phyloP scores from a whole-genome alignment of 2,797 vertebrate genomes.

The Iguana delicatissima region DNA sequence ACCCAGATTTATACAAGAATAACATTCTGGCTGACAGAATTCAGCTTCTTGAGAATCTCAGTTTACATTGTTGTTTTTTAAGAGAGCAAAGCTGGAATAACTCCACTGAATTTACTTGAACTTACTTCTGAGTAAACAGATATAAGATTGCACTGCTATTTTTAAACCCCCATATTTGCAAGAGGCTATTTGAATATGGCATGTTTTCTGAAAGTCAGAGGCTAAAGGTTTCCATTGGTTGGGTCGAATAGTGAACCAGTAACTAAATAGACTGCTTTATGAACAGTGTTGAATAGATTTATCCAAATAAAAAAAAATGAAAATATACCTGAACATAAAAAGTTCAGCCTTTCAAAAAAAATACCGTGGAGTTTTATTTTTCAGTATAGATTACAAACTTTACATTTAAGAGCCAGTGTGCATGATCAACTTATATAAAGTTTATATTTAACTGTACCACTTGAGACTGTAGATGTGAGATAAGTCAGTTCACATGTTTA shows the following conservation, averaged over 20 bases:
- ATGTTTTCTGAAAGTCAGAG: not conserved
- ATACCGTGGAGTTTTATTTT: not conserved
- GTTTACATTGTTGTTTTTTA: no score
- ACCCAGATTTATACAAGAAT: not conserved
- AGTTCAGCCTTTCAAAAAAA: not conserved
- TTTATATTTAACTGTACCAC: not conserved
- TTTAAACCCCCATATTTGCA: not conserved
- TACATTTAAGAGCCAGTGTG: not conserved
- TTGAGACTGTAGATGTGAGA: not conserved
- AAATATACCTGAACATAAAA: not conserved
- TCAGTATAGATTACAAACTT: not conserved
- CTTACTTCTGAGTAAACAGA: not conserved
- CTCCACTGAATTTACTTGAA: not conserved
- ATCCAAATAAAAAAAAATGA: not conserved
- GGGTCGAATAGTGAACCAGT: no score
- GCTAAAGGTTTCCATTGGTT: not conserved
- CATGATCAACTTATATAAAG: not conserved
- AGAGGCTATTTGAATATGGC: not conserved
- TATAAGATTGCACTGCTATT: no score
- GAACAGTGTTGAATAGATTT: not conserved
- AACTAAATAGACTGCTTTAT: not conserved
- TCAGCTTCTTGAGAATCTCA: not conserved
- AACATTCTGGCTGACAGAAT: not conserved
- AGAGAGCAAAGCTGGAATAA: not conserved
- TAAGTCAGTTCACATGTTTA: not conserved